Evolutionary conservation across 2,113 vertebrate genomes (phyloP), one percentile per base, ranked within the genome.

Genomic region (Holacanthus passer): DNA sequence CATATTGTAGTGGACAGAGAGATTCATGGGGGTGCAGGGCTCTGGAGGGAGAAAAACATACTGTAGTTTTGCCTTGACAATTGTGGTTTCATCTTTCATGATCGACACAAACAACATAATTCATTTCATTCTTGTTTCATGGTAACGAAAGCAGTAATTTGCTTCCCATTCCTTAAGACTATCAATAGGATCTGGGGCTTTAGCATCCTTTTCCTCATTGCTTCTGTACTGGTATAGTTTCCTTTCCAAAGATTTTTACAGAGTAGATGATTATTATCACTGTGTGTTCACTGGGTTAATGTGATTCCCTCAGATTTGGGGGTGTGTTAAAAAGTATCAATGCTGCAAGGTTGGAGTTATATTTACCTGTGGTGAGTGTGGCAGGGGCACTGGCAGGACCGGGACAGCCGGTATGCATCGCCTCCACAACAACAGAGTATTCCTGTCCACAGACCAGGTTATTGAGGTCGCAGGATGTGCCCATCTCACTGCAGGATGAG

Each of bases 361-460:
- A 50, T 50, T 55, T 58, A 92, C 94, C 92, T 81, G 93, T 93
- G 29, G 73, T 35, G 53, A 95, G 55, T 8, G 4, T 58, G 27
- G 50, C 43, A 1, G 89, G 82, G 5, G 29, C 4, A 64, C 91
- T 91, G 16, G 66, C 58, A 27, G 87, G 89, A 27, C 94, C 93
- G 17, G 83, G 77, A 63, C 93, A 94, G 4, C 87, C 66, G 3
- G 53, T 65, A 20, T 91, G 35, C 69, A 90, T 78, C 2, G 90
- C 85, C 64, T 88, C 65, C 35, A 94, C 90, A 29, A 81, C 58
- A 7, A 92, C 84, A 7, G 84, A 80, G 85, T 94, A 95, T 5
- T 79, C 53, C 60, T 91, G 84, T 58, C 94, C 94, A 83, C 93
- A 95, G 16, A 80, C 29, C 59, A 95, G 85, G 52, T 87, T 39